phyloP scores from a whole-genome alignment of 2,797 vertebrate species.

The Chelmon rostratus region DNA sequence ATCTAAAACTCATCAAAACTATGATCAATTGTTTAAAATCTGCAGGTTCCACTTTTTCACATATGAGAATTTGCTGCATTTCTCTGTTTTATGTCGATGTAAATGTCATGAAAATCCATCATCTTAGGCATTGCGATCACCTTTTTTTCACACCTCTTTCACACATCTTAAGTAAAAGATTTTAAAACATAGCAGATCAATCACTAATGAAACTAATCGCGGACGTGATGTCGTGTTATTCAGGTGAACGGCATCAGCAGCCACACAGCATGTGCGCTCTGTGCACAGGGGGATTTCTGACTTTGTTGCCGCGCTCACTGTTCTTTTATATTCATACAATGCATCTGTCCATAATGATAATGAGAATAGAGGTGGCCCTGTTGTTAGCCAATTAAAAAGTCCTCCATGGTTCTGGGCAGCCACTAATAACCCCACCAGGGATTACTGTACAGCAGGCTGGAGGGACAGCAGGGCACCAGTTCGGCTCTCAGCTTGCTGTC shows the following conservation, averaged over 20 bases:
- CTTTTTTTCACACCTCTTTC: neutral
- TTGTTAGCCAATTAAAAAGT: slow-evolving; percentile 74
- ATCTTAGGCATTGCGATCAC: too few relatives aligned
- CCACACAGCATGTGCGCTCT: neutral
- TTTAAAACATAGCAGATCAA: neutral
- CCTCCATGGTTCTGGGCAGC: slow-evolving; percentile 56
- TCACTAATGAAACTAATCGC: neutral
- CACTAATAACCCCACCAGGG: slow-evolving; percentile 78
- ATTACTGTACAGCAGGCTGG: slow-evolving; percentile 72
- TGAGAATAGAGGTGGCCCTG: slow-evolving; percentile 59
- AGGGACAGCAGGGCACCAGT: slow-evolving; percentile 66
- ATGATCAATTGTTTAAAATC: neutral
- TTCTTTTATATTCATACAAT: slow-evolving; percentile 45
- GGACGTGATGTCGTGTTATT: neutral
- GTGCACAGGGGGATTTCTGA: slow-evolving; percentile 2
- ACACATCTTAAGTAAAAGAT: neutral
- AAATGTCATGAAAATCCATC: neutral
- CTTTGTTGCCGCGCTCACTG: slow-evolving; percentile 25
- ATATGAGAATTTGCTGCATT: neutral
- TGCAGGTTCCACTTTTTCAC: neutral
- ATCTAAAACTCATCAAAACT: neutral
- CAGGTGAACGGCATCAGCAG: neutral
- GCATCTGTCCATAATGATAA: slow-evolving; percentile 49
- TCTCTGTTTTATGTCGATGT: neutral
- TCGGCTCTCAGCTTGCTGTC: slow-evolving; percentile 68